Base-by-base conservation (phyloP, 64 coral and sea anemone genomes). In the Trachythela sp. region DNA sequence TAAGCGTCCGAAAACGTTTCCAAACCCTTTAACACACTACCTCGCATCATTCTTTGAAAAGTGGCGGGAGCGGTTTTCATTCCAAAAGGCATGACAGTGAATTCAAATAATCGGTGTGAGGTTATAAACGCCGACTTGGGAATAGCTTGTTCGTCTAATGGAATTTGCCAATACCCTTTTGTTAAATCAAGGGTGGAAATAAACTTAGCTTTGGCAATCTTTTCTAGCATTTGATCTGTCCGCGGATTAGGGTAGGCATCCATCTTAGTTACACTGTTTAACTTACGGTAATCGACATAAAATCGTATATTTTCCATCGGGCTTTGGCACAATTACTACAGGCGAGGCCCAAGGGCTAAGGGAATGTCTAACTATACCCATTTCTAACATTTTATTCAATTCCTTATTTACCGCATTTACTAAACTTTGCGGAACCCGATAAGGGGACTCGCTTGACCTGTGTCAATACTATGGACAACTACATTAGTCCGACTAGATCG, bases 41-140 rank as follows among this genome's bases (percentile, higher is more conserved):
- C 45, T 34, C 38, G 15, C 89, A 91, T 91, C 90, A 91, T 91
- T n/a, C 92, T 15, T 27, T 94, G 92, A 43, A 94, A 94, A 8
- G 89, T 84, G 18, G 89, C 92, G 4, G 92, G 89, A 9, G 88
- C 88, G 54, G 64, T 87, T 7, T 86, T 51, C n/a, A 94, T 34
- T 0, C 92, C 88, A 84, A 90, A 94, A 0, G 92, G 88, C 43
- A 94, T 83, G 0, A 90, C 85, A 13, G 40, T 22, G 58, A 84
- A 94, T 85, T 94, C 70, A 48, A 72, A 94, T 7, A 94, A 32
- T 8, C 88, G 85, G n/a, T 18, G 35, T 13, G 88, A 18, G n/a
- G 92, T 93, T 18, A 49, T 59, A 45, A 92, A 88, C 3, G 91
- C 91, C 9, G 91, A 64, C 35, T 70, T 84, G 10, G 52, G n/a